Evolutionary conservation across 2,797 vertebrate genomes (phyloP), one percentile per base, ranked within the genome.

Genomic region (Spinus olivaceus): DNA sequence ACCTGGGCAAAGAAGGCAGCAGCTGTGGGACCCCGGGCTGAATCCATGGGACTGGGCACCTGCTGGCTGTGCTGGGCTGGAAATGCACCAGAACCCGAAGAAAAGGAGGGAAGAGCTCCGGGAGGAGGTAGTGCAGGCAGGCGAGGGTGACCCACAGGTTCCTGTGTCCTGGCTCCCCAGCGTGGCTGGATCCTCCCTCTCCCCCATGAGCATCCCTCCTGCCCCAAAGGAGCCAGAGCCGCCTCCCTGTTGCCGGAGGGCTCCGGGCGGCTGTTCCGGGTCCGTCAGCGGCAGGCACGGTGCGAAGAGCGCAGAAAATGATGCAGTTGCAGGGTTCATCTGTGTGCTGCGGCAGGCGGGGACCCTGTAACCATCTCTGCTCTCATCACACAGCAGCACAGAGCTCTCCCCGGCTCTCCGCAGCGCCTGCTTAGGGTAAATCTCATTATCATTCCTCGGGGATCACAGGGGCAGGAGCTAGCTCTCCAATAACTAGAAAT

Each of bases 391-490:
- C 90, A 70, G 47, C 83, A 63, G 8, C 77, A 4, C 14, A 10
- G 35, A 54, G 88, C 81, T 81, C 92, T 81, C 81, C 51, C 76
- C 23, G 50, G 71, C 92, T 88, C 90, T 77, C 69, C 0, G 5
- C 79, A 87, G 87, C 14, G 22, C 57, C 87, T 94, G 95, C 93
- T 88, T 54, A 46, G 69, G 94, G 77, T 90, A 92, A 94, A 94
- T 86, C 96, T 97, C 88, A 92, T 96, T 95, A 96, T 86, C 90
- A 94, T 90, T 95, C 96, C 94, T 80, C 17, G 41, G 93, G 90
- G 95, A 95, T 94, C 94, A 93, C 81, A 86, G 93, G 95, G 93
- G 81, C 93, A 94, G 93, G 59, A 94, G 88, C 86, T 92, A 44
- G 60, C 81, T 92, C 94, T 94, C 86, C 93, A 93, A 90, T 88